Evolutionary conservation across 2,888 invertebrate species (phyloP).

Genomic region (Lasioglossum zephyrum): DNA sequence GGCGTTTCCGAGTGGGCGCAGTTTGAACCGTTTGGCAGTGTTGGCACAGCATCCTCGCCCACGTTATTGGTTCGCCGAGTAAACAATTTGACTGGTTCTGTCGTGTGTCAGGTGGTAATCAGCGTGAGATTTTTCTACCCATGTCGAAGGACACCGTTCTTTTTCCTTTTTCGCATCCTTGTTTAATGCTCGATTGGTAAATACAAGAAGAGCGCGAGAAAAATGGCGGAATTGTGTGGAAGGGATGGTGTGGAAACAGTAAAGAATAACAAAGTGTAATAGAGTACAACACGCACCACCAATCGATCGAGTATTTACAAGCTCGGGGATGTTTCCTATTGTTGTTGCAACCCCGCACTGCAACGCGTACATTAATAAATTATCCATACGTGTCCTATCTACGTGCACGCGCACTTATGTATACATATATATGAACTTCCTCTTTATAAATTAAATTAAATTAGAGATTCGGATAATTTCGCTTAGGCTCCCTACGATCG

Average conservation of each 20-base stretch:
- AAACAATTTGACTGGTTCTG: constrained; percentile 7
- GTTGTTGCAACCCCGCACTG: constrained; percentile 28
- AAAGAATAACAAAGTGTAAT: constrained; percentile 37
- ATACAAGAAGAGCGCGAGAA: not conserved
- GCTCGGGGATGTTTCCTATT: constrained; percentile 34
- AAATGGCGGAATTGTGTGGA: not conserved
- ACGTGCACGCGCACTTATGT: constrained; percentile 26
- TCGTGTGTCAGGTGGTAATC: constrained; percentile 17
- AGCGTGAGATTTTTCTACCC: not conserved
- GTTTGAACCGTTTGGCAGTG: constrained; percentile 14
- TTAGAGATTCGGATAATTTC: constrained; percentile 43
- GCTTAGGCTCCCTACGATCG: not conserved
- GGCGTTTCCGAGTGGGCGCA: constrained; percentile 57
- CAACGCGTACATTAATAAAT: constrained; percentile 63
- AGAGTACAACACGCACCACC: constrained; percentile 46
- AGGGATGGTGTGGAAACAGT: constrained; percentile 6
- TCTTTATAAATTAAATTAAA: constrained; percentile 67
- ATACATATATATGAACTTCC: constrained; percentile 51
- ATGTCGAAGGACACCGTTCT: constrained; percentile 8
- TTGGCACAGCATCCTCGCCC: constrained; percentile 53
- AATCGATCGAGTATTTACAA: constrained; percentile 68
- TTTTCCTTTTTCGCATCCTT: constrained; percentile 6
- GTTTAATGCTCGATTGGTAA: constrained; percentile 58
- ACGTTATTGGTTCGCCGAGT: constrained; percentile 30
- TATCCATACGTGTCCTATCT: constrained; percentile 30